Evolutionary conservation across 2,797 vertebrate species (phyloP).

Genomic region (Scomberomorus guttatus): DNA sequence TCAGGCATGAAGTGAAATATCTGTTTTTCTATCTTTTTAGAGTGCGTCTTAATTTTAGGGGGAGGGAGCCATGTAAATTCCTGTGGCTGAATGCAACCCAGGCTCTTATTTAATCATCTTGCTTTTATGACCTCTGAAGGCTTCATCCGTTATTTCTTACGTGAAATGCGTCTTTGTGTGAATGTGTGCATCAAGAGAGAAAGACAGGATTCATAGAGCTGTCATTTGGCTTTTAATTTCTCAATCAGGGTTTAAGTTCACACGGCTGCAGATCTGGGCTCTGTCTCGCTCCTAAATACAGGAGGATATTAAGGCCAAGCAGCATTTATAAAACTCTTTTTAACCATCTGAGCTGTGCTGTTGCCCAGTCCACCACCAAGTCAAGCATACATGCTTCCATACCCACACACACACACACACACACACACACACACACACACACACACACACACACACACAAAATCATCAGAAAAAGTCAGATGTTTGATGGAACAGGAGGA

Average conservation of each 20-base stretch:
- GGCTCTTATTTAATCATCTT: constrained; percentile 66
- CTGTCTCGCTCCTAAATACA: constrained; percentile 42
- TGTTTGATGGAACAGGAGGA: background rate
- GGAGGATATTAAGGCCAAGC: constrained; percentile 45
- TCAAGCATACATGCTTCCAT: constrained; percentile 53
- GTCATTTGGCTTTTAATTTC: constrained; percentile 52
- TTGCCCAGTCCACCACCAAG: constrained; percentile 53
- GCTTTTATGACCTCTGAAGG: constrained; percentile 66
- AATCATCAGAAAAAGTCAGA: background rate
- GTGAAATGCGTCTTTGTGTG: constrained; percentile 45
- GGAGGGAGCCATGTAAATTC: constrained; percentile 69
- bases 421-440: background rate
- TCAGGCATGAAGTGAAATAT: constrained; percentile 73
- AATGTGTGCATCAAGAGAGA: constrained; percentile 21
- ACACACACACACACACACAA: background rate
- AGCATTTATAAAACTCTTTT: constrained; percentile 49
- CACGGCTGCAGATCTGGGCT: constrained; percentile 39
- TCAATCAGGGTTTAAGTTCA: constrained; percentile 31
- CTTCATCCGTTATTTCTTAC: constrained; percentile 59
- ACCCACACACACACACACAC: background rate
- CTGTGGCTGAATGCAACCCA: constrained; percentile 63
- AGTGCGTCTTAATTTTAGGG: constrained; percentile 66
- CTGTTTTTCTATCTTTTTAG: constrained; percentile 79
- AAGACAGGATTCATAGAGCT: constrained; percentile 45
- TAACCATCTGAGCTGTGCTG: constrained; percentile 42